These are phyloP conservation scores for Teleiodes luculella DNA, from an alignment of 2,888 invertebrate genomes.

Conservation along the genomic window DNA sequence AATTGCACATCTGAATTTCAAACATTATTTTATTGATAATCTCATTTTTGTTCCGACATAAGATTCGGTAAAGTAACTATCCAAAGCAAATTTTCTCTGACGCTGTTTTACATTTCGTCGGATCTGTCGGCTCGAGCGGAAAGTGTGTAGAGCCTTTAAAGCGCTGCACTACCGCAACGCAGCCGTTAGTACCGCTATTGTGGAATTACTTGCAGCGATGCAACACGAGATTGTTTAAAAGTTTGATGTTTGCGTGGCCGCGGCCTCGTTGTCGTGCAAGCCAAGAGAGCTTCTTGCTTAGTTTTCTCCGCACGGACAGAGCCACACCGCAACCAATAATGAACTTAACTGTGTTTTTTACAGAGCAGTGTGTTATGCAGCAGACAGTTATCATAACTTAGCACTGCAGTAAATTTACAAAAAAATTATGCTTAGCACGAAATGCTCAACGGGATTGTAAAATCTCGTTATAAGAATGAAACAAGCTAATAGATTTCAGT, in stretches of 20 bases:
- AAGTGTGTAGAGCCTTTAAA: slow-evolving; percentile 23
- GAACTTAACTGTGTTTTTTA: not conserved
- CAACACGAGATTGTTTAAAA: slow-evolving; percentile 46
- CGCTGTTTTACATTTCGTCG: too few species aligned
- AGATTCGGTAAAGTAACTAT: too few species aligned
- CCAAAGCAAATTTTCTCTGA: too few species aligned
- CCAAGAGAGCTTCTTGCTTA: slow-evolving; percentile 5
- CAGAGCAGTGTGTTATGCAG: not conserved
- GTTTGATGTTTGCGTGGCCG: slow-evolving; percentile 13
- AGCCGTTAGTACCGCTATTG: slow-evolving; percentile 47
- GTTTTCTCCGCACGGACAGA: not conserved
- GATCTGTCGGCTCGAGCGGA: too few species aligned
- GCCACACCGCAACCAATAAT: slow-evolving; percentile 2
- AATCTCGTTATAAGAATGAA: slow-evolving; percentile 1
- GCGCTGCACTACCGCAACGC: slow-evolving; percentile 52
- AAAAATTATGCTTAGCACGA: too few species aligned
- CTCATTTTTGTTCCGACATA: too few species aligned
- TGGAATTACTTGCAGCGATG: slow-evolving; percentile 58
- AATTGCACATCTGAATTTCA: too few species aligned
- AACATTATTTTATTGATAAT: too few species aligned
- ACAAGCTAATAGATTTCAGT: slow-evolving; percentile 5
- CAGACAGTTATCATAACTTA: not conserved
- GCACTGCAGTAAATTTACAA: not conserved
- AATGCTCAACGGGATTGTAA: too few species aligned
- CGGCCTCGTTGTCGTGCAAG: slow-evolving; percentile 14